A percentile compares a stretch with the other conserved stretches of the same genome.
Evolutionary conservation across 1,140 invertebrate genomes (phyloP).

Genomic region (Drosophila nebulosa): DNA sequence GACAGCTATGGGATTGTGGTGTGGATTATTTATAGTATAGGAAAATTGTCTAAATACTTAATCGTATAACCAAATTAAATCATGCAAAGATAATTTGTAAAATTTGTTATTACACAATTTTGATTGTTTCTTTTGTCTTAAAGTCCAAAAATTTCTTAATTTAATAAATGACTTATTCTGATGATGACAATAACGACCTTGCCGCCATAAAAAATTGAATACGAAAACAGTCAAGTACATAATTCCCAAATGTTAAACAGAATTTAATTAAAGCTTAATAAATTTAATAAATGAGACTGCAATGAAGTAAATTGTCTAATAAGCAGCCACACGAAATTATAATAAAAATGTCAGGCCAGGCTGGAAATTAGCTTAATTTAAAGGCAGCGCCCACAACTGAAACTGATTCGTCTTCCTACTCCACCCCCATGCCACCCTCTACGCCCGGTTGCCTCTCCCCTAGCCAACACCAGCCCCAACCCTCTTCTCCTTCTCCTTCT

Average conservation of each 20-base stretch:
- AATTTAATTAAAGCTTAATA: slow-evolving; percentile 69
- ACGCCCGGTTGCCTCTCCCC: not conserved
- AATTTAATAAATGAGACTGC: slow-evolving; percentile 26
- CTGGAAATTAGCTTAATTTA: slow-evolving; percentile 54
- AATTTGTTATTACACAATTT: too few relatives aligned
- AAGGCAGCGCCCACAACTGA: slow-evolving; percentile 26
- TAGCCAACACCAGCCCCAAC: too few relatives aligned
- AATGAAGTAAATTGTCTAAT: slow-evolving; percentile 27
- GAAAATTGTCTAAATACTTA: too few relatives aligned
- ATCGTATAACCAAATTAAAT: too few relatives aligned
- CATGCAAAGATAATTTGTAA: too few relatives aligned
- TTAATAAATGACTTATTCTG: not conserved
- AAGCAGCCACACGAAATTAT: slow-evolving; percentile 52
- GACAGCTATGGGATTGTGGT: too few relatives aligned
- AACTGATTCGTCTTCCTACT: slow-evolving; percentile 24
- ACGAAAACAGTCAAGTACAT: not conserved
- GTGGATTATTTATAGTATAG: too few relatives aligned
- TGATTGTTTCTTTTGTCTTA: not conserved
- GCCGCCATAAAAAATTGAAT: not conserved
- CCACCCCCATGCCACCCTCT: not conserved
- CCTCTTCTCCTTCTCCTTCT: not conserved
- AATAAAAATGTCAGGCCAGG: slow-evolving; percentile 62
- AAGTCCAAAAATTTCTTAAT: not conserved
- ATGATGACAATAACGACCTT: not conserved
- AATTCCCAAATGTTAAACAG: slow-evolving; percentile 30